Conservation (phyloP, 2,888 invertebrate species). For the Adelognathus sp. region DNA sequence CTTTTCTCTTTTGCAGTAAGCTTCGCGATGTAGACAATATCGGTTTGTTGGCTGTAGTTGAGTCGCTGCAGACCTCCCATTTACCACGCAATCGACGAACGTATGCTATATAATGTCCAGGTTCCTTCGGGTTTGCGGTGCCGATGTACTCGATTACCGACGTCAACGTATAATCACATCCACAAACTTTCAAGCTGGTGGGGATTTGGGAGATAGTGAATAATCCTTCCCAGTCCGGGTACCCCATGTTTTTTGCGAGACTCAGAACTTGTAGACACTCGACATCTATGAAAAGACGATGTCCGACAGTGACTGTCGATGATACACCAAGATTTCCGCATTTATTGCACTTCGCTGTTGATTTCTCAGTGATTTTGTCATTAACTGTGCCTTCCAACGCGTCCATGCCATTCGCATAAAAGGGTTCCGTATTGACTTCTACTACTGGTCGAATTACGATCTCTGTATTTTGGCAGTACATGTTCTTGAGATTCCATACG, state of each 20-base stretch:
- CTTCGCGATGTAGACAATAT: neutral
- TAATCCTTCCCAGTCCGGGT: constrained; percentile 9
- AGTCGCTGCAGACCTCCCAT: constrained; percentile 6
- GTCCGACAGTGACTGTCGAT: neutral
- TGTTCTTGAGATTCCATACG: neutral
- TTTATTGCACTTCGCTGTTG: neutral
- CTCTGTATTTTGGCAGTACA: neutral
- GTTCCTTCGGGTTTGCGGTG: neutral
- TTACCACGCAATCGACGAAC: constrained; percentile 21
- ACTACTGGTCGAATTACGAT: neutral
- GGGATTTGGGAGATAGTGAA: constrained; percentile 24
- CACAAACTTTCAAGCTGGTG: neutral
- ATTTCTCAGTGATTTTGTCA: neutral
- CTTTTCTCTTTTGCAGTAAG: constrained; percentile 10
- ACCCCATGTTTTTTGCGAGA: constrained; percentile 27
- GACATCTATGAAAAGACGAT: constrained; percentile 23
- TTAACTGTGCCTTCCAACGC: neutral
- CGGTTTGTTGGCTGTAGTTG: neutral
- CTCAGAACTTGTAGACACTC: constrained; percentile 22
- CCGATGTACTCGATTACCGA: constrained; percentile 26
- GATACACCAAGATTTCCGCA: neutral
- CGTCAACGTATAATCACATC: neutral
- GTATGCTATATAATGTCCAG: constrained; percentile 33
- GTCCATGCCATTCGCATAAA: constrained; percentile 6
- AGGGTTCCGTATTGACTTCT: neutral